Evolutionary conservation across 1,140 invertebrate genomes (phyloP).

Genomic region (Aradophagus sp.): DNA sequence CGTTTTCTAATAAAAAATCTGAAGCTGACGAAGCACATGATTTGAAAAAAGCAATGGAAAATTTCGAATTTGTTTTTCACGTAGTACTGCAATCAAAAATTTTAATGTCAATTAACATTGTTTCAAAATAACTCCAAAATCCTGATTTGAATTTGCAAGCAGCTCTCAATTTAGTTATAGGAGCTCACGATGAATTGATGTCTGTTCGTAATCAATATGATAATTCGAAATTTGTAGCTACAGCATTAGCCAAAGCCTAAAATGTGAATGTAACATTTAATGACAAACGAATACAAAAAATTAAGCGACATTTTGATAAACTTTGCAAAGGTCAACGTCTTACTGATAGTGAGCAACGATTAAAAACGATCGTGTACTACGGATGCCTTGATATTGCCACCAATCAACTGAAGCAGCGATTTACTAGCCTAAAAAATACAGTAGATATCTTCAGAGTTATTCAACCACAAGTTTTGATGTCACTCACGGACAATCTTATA

Average conservation of each 20-base stretch:
- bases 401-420: constrained; percentile 23
- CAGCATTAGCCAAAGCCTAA: constrained; percentile 18
- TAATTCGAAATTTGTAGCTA: constrained; percentile 10
- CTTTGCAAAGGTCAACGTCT: constrained; percentile 27
- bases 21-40: background rate
- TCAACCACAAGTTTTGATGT: constrained; percentile 16
- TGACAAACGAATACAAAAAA: constrained; percentile 27
- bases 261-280: constrained; percentile 19
- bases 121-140: constrained; percentile 14
- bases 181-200: background rate
- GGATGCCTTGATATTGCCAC: constrained; percentile 29
- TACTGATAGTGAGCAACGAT: constrained; percentile 21
- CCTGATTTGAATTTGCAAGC: constrained; percentile 9
- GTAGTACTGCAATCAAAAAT: constrained; percentile 14
- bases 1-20: constrained; percentile 9
- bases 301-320: constrained; percentile 35
- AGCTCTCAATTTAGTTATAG: background rate
- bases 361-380: constrained; percentile 24
- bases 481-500: constrained; percentile 4
- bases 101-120: constrained; percentile 1
- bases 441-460: constrained; percentile 25
- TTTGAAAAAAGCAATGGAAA: constrained; percentile 23
- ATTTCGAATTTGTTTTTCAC: constrained; percentile 32
- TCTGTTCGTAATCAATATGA: background rate
- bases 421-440: constrained; percentile 32